Evolutionary conservation across 2,113 vertebrate species (phyloP).

Genomic region (Caretta caretta): DNA sequence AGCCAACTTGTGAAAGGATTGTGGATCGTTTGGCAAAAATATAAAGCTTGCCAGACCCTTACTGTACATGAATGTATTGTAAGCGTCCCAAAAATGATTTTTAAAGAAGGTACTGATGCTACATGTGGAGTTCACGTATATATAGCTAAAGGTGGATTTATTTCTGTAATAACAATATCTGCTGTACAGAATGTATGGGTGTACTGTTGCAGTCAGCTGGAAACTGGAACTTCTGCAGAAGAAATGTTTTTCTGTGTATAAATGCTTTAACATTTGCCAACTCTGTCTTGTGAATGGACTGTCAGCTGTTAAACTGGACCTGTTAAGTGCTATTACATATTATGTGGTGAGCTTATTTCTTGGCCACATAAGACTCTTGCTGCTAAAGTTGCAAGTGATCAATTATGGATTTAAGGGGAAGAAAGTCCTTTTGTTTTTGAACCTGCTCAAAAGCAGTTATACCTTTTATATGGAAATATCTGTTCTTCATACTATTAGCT

Average conservation of each 20-base stretch:
- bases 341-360: conserved; percentile 79
- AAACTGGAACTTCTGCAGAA: conserved; percentile 65
- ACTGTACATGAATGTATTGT: conserved; percentile 80
- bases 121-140: conserved; percentile 57
- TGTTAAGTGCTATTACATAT: conserved; percentile 89
- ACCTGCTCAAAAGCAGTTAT: conserved; percentile 78
- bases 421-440: conserved; percentile 70
- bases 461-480: conserved; percentile 88
- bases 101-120: conserved; percentile 71
- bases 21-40: conserved; percentile 22
- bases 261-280: conserved; percentile 85
- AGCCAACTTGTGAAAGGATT: conserved; percentile 53
- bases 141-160: conserved; percentile 68
- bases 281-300: conserved; percentile 87
- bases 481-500: conserved; percentile 80
- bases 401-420: conserved; percentile 67
- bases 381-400: conserved; percentile 84
- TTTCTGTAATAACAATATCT: conserved; percentile 69
- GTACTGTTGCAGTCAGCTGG: conserved; percentile 63
- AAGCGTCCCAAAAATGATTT: conserved; percentile 72
- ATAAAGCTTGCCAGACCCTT: conserved; percentile 60
- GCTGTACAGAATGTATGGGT: conserved; percentile 72
- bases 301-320: conserved; percentile 79
- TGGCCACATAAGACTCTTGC: conserved; percentile 83
- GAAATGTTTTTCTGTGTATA: conserved; percentile 78